Evolutionary conservation across 2,888 invertebrate species (phyloP).

Genomic region (Drosophila seclusa): DNA sequence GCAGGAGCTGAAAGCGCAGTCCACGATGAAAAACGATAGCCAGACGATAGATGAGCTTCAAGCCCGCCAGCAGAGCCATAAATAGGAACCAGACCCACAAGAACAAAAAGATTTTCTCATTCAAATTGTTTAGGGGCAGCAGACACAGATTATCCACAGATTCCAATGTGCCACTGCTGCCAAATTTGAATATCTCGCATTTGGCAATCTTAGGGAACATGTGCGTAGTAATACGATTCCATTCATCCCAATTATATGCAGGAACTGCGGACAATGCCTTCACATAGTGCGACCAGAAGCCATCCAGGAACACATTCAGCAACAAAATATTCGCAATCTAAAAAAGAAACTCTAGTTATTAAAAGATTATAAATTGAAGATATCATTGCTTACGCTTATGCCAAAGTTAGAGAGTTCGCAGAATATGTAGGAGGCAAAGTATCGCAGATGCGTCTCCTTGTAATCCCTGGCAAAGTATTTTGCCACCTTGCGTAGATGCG

Average conservation of each 20-base stretch:
- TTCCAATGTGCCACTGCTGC: constrained; percentile 92
- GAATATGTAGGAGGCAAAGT: constrained; percentile 88
- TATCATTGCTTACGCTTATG: constrained; percentile 88
- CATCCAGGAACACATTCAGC: constrained; percentile 81
- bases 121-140: constrained; percentile 91
- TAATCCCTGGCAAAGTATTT: constrained; percentile 80
- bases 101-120: constrained; percentile 91
- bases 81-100: constrained; percentile 91
- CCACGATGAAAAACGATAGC: constrained; percentile 86
- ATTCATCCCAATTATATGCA: constrained; percentile 76
- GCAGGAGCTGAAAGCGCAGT: constrained; percentile 76
- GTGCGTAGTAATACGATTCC: constrained; percentile 82
- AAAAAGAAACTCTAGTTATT: background rate
- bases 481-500: constrained; percentile 67
- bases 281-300: constrained; percentile 82
- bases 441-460: constrained; percentile 84
- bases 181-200: constrained; percentile 94
- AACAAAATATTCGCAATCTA: constrained; percentile 81
- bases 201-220: constrained; percentile 90
- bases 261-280: constrained; percentile 79
- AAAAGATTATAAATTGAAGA: background rate
- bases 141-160: constrained; percentile 91
- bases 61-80: constrained; percentile 87
- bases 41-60: constrained; percentile 89
- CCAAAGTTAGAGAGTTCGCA: constrained; percentile 91